Evolutionary conservation across 2,113 vertebrate genomes (phyloP).

Genomic region (Pelusios castaneus): DNA sequence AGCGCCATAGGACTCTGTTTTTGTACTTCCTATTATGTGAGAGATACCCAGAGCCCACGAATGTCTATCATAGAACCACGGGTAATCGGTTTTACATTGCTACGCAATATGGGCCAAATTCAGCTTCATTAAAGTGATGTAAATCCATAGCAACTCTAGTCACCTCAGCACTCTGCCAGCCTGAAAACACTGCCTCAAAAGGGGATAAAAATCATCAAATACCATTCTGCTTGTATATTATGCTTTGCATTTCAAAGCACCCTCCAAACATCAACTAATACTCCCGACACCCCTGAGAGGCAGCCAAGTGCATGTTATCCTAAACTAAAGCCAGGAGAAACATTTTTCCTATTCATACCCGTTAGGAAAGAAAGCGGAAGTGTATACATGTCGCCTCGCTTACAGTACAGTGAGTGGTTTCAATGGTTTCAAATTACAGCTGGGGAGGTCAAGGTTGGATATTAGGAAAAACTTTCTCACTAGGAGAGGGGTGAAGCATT

Average conservation of each 20-base stretch:
- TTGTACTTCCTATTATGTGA: too few relatives aligned
- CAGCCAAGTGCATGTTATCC: neutral
- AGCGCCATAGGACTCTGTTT: too few relatives aligned
- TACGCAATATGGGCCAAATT: too few relatives aligned
- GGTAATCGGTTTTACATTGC: too few relatives aligned
- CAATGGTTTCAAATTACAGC: too few relatives aligned
- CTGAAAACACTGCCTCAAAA: neutral
- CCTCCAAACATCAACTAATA: too few relatives aligned
- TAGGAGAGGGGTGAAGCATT: too few relatives aligned
- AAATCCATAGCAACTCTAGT: neutral
- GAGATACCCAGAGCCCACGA: too few relatives aligned
- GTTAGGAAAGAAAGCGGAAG: neutral
- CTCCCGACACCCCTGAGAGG: rapidly evolving
- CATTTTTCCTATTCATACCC: neutral
- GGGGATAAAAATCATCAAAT: neutral
- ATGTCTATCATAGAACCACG: neutral
- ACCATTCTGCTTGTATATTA: neutral
- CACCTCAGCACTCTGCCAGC: neutral
- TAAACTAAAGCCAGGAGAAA: slow-evolving; percentile 52
- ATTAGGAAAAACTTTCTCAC: too few relatives aligned
- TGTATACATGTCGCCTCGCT: neutral
- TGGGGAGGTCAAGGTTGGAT: too few relatives aligned
- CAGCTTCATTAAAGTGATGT: neutral
- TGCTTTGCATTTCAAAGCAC: neutral
- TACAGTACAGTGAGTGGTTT: slow-evolving; percentile 19